Evolutionary conservation across 2,113 vertebrate species (phyloP), one percentile per base, ranked within the genome.

Genomic region (Dicerorhinus sumatrensis): DNA sequence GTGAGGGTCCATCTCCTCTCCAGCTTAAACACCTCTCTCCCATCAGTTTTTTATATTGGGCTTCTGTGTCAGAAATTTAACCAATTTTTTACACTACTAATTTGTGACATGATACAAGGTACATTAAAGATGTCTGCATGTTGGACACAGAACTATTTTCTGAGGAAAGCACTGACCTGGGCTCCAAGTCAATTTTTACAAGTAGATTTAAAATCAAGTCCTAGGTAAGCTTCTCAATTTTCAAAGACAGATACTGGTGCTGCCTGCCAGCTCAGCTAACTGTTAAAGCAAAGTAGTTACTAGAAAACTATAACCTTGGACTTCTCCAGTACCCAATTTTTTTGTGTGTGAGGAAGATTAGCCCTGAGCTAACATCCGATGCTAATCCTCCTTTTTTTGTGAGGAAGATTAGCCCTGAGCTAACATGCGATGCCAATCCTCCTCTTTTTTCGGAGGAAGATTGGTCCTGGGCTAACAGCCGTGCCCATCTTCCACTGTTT

Each of bases 231-330:
- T 48, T n/a, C 70, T 89, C 36, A 33, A 12, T 89, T 73, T 89
- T 79, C 62, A 77, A 77, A 86, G 54, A 82, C 25, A 67, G 42
- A 36, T 75, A 20, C 11, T 7, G 33, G 63, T 51, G 42, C 21
- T 87, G 63, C 36, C 42, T 9, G 54, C 25, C 16, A 51, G 70
- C 33, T 63, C 39, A 90, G 91, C 48, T 39, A 75, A 75, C 2
- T 54, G 36, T 58, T 85, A 95, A 65, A 87, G 75, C 60, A 80
- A 76, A 93, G 65, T 31, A 39, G 80, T 92, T 23, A 90, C n/a
- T 39, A 31, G 36, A 89, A 65, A 42, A 76, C n/a, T 25, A 12
- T 31, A 95, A 54, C 86, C 46, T 36, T 69, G 33, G 33, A 76
- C 63, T 81, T 90, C 60, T 87, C 39, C 93, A 46, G 58, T 27